These are phyloP conservation scores for Beris morrisii DNA, from an alignment of 2,888 invertebrate genomes.

Conservation along the genomic window DNA sequence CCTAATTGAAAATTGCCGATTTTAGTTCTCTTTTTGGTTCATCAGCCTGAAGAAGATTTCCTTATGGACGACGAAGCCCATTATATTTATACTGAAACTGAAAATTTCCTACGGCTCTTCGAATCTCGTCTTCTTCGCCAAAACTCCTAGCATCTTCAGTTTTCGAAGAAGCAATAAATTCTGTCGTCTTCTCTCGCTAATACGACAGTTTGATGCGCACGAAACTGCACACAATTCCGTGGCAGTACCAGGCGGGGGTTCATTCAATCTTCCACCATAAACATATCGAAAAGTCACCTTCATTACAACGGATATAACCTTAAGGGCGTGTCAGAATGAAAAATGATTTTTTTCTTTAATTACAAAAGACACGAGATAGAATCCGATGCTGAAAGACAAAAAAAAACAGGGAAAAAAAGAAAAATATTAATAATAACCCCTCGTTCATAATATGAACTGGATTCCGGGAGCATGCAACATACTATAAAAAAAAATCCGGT, in stretches of 20 bases:
- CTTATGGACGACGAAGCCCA: no score
- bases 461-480: constrained; percentile 24
- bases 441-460: constrained; percentile 12
- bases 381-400: constrained; percentile 10
- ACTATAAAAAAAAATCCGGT: background rate
- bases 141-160: background rate
- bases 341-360: constrained; percentile 32
- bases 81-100: no score
- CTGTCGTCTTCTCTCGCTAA: constrained; percentile 14
- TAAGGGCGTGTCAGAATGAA: constrained; percentile 29
- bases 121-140: no score
- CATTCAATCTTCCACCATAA: constrained; percentile 21
- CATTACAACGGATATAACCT: constrained; percentile 20
- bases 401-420: constrained; percentile 14
- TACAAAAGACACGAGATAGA: constrained; percentile 28
- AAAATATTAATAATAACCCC: constrained; percentile 16
- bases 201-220: constrained; percentile 19
- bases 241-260: constrained; percentile 9
- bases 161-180: constrained; percentile 13
- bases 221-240: background rate
- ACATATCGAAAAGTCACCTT: constrained; percentile 26
- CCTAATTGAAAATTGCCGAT: no score
- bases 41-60: no score
- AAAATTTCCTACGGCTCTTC: no score
- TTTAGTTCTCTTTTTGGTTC: no score